These are phyloP conservation scores for Lanistes nyassanus DNA, from an alignment of 1,140 invertebrate genomes.

Conservation along the genomic window DNA sequence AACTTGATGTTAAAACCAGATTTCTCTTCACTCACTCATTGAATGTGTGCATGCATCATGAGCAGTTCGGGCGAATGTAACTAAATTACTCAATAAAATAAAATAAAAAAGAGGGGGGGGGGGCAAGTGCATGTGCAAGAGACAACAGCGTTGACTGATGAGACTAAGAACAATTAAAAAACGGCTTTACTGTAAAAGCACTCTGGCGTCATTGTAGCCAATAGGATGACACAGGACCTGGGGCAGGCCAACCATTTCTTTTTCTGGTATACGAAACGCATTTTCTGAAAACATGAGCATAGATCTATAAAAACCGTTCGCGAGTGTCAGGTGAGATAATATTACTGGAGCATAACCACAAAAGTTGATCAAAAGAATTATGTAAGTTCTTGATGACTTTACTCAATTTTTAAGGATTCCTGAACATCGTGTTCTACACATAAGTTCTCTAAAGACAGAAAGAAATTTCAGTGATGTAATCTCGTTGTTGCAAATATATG, in stretches of 20 bases:
- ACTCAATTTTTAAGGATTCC: background rate
- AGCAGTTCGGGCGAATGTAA: constrained; percentile 2
- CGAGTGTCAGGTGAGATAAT: background rate
- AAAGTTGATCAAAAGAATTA: background rate
- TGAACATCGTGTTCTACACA: background rate
- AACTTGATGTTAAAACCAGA: background rate
- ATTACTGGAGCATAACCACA: background rate
- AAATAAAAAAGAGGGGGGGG: too few relatives aligned
- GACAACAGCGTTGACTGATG: too few relatives aligned
- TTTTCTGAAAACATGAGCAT: constrained; percentile 1
- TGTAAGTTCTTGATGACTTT: background rate
- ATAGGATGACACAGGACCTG: constrained; percentile 65
- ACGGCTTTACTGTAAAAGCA: constrained; percentile 44
- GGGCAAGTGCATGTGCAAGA: too few relatives aligned
- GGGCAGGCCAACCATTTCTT: constrained; percentile 39
- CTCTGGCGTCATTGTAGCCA: constrained; percentile 59
- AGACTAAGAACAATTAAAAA: background rate
- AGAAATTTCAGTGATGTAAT: too few relatives aligned
- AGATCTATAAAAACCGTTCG: background rate
- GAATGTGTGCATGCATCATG: background rate
- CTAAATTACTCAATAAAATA: background rate
- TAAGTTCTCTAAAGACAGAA: background rate
- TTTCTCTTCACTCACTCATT: background rate
- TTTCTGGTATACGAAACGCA: background rate
- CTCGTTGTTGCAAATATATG: too few relatives aligned